Evolutionary conservation across 2,888 invertebrate species (phyloP), one percentile per base, ranked within the genome.

Genomic region (Bugulina stolonifera): DNA sequence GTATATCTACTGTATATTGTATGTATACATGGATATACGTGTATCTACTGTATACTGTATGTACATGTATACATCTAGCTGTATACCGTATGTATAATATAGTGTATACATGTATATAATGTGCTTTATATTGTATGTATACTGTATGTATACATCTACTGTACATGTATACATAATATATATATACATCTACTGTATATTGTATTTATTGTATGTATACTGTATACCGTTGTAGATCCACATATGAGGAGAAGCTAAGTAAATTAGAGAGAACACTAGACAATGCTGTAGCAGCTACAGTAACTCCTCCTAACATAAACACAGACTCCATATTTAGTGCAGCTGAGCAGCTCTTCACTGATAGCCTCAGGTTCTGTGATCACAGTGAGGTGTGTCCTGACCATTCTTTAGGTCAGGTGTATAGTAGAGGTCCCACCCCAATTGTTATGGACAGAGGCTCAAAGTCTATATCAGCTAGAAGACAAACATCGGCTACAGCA

Each of bases 261-360:
- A 64, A 32, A n/a, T 32, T 64, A 10, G 64, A 64, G 64, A 64
- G 64, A 32, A 64, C 64, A 14, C 27, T 64, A 32, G 64, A 64
- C 64, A 64, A 64, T 64, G 64, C 64, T 29, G 64, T 64, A 1
- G 64, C 64, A 32, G 64, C 64, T 5, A 32, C 32, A 18, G 32
- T 64, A 3, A 64, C 64, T 14, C 64, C 64, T 10, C 2, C 64
- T 10, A 27, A 64, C 27, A 34, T 64, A 2, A 34, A 64, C 64
- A 64, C 64, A 10, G 64, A 64, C 64, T 64, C 64, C 2, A 64
- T 64, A 64, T 32, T 64, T n/a, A 64, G 64, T 34, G 34, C 32
- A 32, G 10, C 57, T 57, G 64, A 64, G 34, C 64, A 64, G 32
- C 34, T 64, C 29, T 32, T 64, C 64, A 29, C 64, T 14, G 64